A percentile compares a stretch with the other conserved stretches of the same genome.
phyloP scores from a whole-genome alignment of 2,888 invertebrate species.

The Diploptera punctata region DNA sequence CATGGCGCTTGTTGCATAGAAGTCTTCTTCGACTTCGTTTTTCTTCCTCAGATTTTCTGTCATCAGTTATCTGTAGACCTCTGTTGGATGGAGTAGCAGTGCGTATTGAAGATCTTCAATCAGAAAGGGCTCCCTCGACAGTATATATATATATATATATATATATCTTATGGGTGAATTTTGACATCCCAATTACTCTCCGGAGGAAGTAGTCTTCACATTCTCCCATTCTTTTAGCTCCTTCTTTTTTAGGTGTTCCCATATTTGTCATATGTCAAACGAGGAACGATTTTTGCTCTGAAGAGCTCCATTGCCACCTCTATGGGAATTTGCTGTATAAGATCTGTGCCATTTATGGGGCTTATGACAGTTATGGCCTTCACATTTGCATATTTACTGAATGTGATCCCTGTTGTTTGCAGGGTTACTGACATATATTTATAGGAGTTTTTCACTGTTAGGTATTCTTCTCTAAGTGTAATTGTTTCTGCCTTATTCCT shows the following conservation, averaged over 20 bases:
- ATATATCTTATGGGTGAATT: too few relatives aligned
- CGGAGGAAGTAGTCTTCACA: background rate
- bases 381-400: background rate
- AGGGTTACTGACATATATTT: background rate
- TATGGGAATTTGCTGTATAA: background rate
- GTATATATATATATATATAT: background rate
- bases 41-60: background rate
- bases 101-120: background rate
- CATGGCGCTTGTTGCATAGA: constrained; percentile 2
- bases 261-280: background rate
- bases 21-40: constrained; percentile 4
- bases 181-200: background rate
- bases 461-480: background rate
- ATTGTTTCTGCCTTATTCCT: background rate
- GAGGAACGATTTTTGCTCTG: background rate
- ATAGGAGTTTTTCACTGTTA: background rate
- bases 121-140: background rate
- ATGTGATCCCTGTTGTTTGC: background rate
- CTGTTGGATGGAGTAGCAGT: background rate
- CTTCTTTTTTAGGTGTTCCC: background rate
- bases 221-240: background rate
- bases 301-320: background rate
- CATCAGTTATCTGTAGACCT: background rate
- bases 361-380: background rate
- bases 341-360: background rate